Conservation (phyloP, 2,113 vertebrate species). For the Trochalopteron elliotii region DNA sequence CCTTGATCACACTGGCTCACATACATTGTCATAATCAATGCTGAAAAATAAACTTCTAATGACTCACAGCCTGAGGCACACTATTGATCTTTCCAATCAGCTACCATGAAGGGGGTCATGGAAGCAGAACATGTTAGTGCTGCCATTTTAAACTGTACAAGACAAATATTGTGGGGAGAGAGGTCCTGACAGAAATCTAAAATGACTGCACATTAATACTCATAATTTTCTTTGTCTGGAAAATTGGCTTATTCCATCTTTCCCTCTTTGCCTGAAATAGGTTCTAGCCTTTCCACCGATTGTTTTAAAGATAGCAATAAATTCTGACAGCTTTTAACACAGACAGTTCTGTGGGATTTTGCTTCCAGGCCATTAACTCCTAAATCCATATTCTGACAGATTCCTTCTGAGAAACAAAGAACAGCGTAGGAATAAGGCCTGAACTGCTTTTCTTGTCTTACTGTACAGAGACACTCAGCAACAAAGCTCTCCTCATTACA, state of each 20-base stretch:
- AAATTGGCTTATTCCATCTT: not conserved
- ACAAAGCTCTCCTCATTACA: not conserved
- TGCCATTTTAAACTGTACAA: not conserved
- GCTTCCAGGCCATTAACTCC: not conserved
- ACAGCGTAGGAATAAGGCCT: not conserved
- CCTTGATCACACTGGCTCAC: not conserved
- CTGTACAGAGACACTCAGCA: not conserved
- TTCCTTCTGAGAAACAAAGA: not conserved
- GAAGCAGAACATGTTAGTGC: not conserved
- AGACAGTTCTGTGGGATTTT: not conserved
- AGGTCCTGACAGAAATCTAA: not conserved
- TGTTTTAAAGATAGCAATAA: not conserved
- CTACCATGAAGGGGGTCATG: not conserved
- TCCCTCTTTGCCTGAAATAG: not conserved
- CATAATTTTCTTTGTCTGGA: not conserved
- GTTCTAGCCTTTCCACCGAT: not conserved
- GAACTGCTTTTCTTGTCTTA: not conserved
- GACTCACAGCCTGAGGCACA: not conserved
- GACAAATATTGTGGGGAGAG: not conserved
- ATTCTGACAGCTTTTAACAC: not conserved
- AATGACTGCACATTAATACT: not conserved
- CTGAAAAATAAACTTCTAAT: not conserved
- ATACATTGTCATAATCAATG: not conserved
- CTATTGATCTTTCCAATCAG: not conserved
- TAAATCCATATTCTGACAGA: not conserved